A percentile compares a stretch with the other conserved stretches of the same genome.
These are phyloP conservation scores for Ecliptopera silaceata DNA, from an alignment of 2,888 invertebrate species.

Conservation along the genomic window DNA sequence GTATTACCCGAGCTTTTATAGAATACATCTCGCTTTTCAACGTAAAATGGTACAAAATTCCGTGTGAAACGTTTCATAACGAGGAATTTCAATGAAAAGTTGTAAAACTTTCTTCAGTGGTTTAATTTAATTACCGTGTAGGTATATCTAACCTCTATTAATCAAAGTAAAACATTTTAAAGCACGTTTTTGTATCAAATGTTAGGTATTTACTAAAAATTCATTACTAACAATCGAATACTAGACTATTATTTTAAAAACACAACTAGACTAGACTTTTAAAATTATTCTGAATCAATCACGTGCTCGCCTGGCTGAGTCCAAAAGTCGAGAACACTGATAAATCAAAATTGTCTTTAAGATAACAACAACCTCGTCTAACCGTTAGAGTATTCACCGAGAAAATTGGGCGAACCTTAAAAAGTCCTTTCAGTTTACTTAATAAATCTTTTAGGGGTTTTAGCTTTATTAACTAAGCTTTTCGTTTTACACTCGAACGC, in stretches of 20 bases:
- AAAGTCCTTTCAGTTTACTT: slow-evolving; percentile 2
- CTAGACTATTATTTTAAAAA: no score
- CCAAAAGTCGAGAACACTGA: slow-evolving; percentile 47
- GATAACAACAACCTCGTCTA: slow-evolving; percentile 15
- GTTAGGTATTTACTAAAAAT: no score
- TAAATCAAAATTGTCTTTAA: slow-evolving; percentile 59
- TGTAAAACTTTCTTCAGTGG: neutral
- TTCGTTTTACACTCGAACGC: slow-evolving; percentile 8
- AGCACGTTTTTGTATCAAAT: no score
- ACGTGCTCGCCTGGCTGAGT: slow-evolving; percentile 18
- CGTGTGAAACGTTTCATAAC: neutral
- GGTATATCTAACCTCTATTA: neutral
- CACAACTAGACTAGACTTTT: no score
- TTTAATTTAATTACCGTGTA: neutral
- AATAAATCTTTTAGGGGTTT: neutral
- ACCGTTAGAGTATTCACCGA: slow-evolving; percentile 40
- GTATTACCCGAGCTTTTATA: slow-evolving; percentile 32
- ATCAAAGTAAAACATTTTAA: no score
- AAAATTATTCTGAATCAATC: slow-evolving; percentile 46
- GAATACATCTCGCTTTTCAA: slow-evolving; percentile 27
- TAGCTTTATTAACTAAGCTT: neutral
- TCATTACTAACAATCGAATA: no score
- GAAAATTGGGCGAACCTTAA: slow-evolving; percentile 17
- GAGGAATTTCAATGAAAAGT: neutral
- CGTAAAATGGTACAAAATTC: slow-evolving; percentile 2